Evolutionary conservation across 2,888 invertebrate species (phyloP).

Genomic region (Drosophila kambysellisi): DNA sequence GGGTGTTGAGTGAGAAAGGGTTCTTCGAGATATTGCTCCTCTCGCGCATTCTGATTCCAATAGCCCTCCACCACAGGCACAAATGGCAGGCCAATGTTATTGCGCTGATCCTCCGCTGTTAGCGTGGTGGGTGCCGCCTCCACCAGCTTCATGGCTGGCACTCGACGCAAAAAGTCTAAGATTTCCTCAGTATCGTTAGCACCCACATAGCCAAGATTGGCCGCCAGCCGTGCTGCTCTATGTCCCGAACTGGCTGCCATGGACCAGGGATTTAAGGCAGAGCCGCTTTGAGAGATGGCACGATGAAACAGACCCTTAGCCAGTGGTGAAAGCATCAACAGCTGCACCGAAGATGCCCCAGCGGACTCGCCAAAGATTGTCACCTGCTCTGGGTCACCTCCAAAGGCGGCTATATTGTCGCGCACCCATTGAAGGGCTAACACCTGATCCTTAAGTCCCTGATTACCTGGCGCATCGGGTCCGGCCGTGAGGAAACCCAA

Average conservation of each 20-base stretch:
- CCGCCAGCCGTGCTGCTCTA: slow-evolving; percentile 87
- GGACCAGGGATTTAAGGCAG: slow-evolving; percentile 88
- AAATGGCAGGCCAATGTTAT: slow-evolving; percentile 88
- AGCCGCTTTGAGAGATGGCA: slow-evolving; percentile 88
- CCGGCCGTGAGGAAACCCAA: slow-evolving; percentile 88
- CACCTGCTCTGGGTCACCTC: slow-evolving; percentile 87
- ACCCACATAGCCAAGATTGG: slow-evolving; percentile 87
- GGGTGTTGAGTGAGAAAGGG: slow-evolving; percentile 87
- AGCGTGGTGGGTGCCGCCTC: slow-evolving; percentile 87
- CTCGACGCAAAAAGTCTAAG: slow-evolving; percentile 87
- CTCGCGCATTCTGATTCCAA: slow-evolving; percentile 78
- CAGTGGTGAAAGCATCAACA: slow-evolving; percentile 87
- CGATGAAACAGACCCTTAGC: slow-evolving; percentile 88
- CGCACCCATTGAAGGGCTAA: slow-evolving; percentile 88
- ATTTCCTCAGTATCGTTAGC: slow-evolving; percentile 87
- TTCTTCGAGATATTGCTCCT: slow-evolving; percentile 84
- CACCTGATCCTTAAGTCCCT: slow-evolving; percentile 88
- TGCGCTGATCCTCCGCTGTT: slow-evolving; percentile 86
- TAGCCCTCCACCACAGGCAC: slow-evolving; percentile 86
- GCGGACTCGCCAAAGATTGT: slow-evolving; percentile 88
- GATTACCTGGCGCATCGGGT: slow-evolving; percentile 89
- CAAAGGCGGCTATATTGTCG: slow-evolving; percentile 87
- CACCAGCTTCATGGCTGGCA: slow-evolving; percentile 87
- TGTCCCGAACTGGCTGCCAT: slow-evolving; percentile 86
- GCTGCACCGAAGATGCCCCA: slow-evolving; percentile 87